Evolutionary conservation across 2,797 vertebrate genomes (phyloP).

Genomic region (Gallinago stenura): DNA sequence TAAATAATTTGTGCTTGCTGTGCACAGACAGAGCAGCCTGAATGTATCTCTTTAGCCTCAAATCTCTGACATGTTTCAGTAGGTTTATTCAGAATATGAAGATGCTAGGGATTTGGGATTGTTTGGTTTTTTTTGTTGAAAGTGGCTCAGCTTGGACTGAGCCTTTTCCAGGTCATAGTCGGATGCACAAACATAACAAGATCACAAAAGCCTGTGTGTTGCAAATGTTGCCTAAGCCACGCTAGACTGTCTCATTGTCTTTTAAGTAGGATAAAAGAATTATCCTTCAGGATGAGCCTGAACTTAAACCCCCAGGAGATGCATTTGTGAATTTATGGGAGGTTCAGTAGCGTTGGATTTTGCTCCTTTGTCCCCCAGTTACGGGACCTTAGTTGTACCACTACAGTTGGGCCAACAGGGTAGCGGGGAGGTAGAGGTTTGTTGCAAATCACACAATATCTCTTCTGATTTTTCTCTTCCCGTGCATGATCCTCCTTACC

Average conservation of each 20-base stretch:
- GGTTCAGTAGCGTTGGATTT: not conserved
- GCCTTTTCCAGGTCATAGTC: not conserved
- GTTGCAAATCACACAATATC: rapidly evolving
- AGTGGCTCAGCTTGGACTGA: not conserved
- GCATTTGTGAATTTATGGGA: not conserved
- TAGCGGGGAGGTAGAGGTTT: not conserved
- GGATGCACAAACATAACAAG: not conserved
- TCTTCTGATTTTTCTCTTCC: not conserved
- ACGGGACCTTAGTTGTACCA: not conserved
- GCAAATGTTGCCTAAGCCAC: rapidly evolving
- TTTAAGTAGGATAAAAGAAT: not conserved
- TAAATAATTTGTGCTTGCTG: not conserved
- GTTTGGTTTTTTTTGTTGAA: not conserved
- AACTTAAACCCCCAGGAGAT: not conserved
- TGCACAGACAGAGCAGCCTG: not conserved
- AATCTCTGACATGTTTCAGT: not conserved
- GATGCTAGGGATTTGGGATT: not conserved
- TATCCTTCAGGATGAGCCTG: not conserved
- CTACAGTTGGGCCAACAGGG: not conserved
- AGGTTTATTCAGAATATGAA: not conserved
- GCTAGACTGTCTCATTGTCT: not conserved
- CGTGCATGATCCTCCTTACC: not conserved
- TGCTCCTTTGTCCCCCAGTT: not conserved
- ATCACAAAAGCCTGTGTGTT: not conserved
- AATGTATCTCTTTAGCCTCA: not conserved